These are phyloP conservation scores for Patella vulgata DNA, from an alignment of 1,140 invertebrate species.

Conservation along the genomic window DNA sequence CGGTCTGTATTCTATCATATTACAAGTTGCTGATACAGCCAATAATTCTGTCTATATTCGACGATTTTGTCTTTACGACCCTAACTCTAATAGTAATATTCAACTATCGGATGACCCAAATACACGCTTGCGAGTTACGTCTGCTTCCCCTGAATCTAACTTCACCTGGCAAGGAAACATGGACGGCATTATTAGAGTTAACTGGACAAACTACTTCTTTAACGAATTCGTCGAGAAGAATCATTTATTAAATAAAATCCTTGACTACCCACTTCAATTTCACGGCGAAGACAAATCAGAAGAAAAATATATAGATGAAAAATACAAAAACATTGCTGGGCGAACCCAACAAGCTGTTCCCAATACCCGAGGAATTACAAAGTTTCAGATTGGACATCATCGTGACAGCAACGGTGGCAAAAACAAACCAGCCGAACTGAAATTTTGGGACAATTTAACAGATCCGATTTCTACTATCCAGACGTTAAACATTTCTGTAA, in stretches of 20 bases:
- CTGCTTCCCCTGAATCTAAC: constrained; percentile 6
- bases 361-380: too few species aligned
- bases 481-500: too few species aligned
- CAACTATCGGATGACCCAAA: constrained; percentile 11
- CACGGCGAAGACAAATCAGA: too few species aligned
- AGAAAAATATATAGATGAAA: too few species aligned
- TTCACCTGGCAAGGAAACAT: constrained; percentile 21
- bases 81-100: constrained; percentile 19
- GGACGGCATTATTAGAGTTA: constrained; percentile 3
- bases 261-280: too few species aligned
- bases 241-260: constrained; percentile 24
- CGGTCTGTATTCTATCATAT: constrained; percentile 38
- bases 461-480: too few species aligned
- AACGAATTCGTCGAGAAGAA: constrained; percentile 35
- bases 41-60: constrained; percentile 43
- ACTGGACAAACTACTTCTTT: constrained; percentile 30
- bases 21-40: constrained; percentile 35
- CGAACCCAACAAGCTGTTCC: too few species aligned
- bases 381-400: too few species aligned
- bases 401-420: too few species aligned
- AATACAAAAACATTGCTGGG: too few species aligned
- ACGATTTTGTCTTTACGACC: constrained; percentile 34
- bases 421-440: too few species aligned
- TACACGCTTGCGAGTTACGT: background rate
- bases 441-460: too few species aligned